These are phyloP conservation scores for Trematomus loennbergii DNA, from an alignment of 2,113 vertebrate genomes.

Conservation along the genomic window DNA sequence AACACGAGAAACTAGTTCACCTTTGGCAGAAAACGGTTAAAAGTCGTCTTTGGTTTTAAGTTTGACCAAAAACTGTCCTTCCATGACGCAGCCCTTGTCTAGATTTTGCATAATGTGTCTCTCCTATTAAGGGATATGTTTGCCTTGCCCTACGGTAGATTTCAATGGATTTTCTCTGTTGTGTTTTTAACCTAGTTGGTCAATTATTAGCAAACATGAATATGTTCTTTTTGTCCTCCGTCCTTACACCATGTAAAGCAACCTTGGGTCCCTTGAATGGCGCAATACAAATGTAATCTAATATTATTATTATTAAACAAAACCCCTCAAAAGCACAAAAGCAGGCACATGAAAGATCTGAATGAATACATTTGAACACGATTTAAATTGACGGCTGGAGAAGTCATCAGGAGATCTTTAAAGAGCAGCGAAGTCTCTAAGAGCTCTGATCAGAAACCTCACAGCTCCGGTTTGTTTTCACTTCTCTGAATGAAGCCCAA, in stretches of 20 bases:
- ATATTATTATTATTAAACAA: background rate
- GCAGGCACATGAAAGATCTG: background rate
- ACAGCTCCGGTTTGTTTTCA: conserved; percentile 1
- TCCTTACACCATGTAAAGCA: too few species aligned
- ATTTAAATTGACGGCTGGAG: conserved; percentile 4
- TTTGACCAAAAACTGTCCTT: too few species aligned
- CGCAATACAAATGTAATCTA: too few species aligned
- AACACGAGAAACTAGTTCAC: too few species aligned
- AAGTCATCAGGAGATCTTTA: background rate
- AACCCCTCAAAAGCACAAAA: background rate
- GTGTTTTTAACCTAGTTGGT: background rate
- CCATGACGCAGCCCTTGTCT: too few species aligned
- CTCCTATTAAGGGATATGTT: too few species aligned
- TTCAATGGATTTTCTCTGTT: conserved; percentile 18
- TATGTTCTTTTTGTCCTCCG: too few species aligned
- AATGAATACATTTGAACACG: conserved; percentile 20
- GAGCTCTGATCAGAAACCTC: background rate
- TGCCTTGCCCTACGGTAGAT: background rate
- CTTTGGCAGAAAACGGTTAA: too few species aligned
- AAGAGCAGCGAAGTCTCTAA: background rate
- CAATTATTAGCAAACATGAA: background rate
- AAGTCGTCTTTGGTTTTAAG: too few species aligned
- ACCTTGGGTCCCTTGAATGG: too few species aligned
- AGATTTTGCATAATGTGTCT: too few species aligned
- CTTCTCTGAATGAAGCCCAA: background rate